phyloP scores from a whole-genome alignment of 2,888 invertebrate genomes.

The Chymomyza amoena region DNA sequence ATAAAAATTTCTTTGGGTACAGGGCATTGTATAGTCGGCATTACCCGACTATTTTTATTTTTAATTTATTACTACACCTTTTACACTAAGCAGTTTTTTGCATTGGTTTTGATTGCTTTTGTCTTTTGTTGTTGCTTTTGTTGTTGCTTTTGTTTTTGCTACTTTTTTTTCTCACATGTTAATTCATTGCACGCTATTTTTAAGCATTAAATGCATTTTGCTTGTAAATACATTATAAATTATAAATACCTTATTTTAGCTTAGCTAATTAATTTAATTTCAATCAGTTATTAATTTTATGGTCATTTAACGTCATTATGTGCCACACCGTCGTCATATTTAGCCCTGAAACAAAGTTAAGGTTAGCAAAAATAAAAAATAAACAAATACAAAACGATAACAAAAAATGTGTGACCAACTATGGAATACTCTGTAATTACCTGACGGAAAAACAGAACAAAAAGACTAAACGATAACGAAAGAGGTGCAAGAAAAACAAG shows the following conservation, averaged over 20 bases:
- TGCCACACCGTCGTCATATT: not conserved
- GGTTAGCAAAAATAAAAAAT: conserved; percentile 4
- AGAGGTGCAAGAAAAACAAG: too few species aligned
- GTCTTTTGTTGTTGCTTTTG: not conserved
- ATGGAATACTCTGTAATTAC: too few species aligned
- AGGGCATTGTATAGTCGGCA: too few species aligned
- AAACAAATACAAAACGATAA: not conserved
- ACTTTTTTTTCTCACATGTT: conserved; percentile 31
- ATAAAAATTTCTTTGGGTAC: too few species aligned
- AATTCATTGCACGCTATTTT: conserved; percentile 47
- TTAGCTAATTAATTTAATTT: conserved; percentile 7
- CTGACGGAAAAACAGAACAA: too few species aligned
- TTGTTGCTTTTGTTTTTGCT: conserved; percentile 17
- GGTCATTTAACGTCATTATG: not conserved
- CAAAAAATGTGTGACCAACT: too few species aligned
- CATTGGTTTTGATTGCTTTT: conserved; percentile 17
- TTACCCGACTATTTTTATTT: not conserved
- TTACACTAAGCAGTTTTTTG: conserved; percentile 11
- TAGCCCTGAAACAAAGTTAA: conserved; percentile 7
- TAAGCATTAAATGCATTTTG: conserved; percentile 11
- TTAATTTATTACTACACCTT: conserved; percentile 19
- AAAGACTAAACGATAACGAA: too few species aligned
- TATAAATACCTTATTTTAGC: conserved; percentile 13
- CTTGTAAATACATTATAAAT: not conserved
- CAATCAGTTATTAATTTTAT: conserved; percentile 13